phyloP scores from a whole-genome alignment of 2,888 invertebrate species.

The Oegoconia quadripuncta region DNA sequence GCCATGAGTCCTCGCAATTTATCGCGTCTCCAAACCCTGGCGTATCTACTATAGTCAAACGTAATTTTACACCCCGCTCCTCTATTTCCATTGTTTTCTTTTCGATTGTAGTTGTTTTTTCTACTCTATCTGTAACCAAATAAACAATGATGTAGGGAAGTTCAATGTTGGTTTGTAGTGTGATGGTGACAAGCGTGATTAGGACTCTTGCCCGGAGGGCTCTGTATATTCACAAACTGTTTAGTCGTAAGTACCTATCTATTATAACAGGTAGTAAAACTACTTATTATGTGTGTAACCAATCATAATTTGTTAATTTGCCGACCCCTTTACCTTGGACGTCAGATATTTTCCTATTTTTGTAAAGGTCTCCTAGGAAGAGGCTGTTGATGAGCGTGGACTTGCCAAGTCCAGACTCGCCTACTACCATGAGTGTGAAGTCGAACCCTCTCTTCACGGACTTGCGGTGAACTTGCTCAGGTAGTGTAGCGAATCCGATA shows the following conservation, averaged over 20 bases:
- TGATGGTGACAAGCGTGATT: too few species aligned
- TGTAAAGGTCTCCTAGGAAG: slow-evolving; percentile 95
- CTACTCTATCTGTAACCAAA: slow-evolving; percentile 78
- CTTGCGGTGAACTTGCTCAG: slow-evolving; percentile 97
- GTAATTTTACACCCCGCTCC: slow-evolving; percentile 93
- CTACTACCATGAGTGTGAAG: slow-evolving; percentile 97
- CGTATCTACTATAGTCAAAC: slow-evolving; percentile 95
- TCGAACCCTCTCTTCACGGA: slow-evolving; percentile 98
- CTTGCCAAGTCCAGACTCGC: slow-evolving; percentile 96
- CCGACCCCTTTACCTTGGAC: slow-evolving; percentile 80
- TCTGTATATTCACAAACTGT: too few species aligned
- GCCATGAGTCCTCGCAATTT: slow-evolving; percentile 96
- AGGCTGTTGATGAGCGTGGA: slow-evolving; percentile 96
- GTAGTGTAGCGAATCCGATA: slow-evolving; percentile 96
- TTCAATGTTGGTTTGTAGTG: too few species aligned
- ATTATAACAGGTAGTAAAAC: too few species aligned
- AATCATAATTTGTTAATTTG: too few species aligned
- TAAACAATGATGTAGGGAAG: too few species aligned
- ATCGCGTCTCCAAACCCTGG: slow-evolving; percentile 97
- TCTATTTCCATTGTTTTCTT: slow-evolving; percentile 96
- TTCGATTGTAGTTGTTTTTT: slow-evolving; percentile 85
- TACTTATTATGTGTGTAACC: too few species aligned
- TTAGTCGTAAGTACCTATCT: too few species aligned
- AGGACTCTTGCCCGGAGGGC: too few species aligned
- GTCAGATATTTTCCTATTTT: slow-evolving; percentile 86